phyloP scores from a whole-genome alignment of 2,888 invertebrate genomes.

The Anticlea derivata region DNA sequence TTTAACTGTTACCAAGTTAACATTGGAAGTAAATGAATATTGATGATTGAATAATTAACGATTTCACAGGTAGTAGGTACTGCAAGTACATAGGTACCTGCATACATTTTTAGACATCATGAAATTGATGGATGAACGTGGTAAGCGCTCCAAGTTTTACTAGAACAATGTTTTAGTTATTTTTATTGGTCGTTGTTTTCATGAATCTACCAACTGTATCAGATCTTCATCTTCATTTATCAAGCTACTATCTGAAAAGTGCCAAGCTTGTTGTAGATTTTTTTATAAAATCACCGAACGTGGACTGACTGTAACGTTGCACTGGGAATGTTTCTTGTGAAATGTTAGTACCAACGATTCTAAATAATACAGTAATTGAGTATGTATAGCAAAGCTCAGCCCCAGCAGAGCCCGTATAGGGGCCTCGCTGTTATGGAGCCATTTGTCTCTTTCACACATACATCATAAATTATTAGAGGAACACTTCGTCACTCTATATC shows the following conservation, averaged over 20 bases:
- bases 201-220: neutral
- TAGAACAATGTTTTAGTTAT: neutral
- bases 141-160: neutral
- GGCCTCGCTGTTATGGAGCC: no score
- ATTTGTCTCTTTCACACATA: no score
- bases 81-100: no score
- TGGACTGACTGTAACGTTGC: conserved; percentile 1
- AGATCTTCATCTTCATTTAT: no score
- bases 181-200: neutral
- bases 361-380: no score
- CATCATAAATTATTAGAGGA: no score
- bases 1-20: no score
- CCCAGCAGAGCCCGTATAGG: no score
- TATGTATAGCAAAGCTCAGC: no score
- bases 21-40: neutral
- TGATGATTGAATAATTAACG: neutral
- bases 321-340: conserved; percentile 6
- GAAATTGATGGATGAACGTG: neutral
- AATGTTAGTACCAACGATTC: no score
- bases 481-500: neutral
- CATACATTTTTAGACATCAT: no score
- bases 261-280: conserved; percentile 4
- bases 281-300: conserved; percentile 1
- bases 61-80: neutral
- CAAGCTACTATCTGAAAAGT: conserved; percentile 2